Percentiles rank a stretch among this genome's conserved stretches.
phyloP scores from a whole-genome alignment of 2,888 invertebrate genomes.

The Aphidius colemani region DNA sequence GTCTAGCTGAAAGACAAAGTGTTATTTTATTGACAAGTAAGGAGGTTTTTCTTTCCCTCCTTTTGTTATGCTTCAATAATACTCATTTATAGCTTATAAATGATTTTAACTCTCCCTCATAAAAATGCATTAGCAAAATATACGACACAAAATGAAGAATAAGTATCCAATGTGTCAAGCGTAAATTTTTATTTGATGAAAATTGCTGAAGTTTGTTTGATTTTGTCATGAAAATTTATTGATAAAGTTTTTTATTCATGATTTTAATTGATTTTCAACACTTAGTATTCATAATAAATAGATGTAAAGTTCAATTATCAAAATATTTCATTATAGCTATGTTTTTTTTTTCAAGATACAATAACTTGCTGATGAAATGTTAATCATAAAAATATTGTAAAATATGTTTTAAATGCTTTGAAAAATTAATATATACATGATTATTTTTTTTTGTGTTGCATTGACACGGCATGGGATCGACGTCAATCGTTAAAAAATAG shows the following conservation, averaged over 20 bases:
- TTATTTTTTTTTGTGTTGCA: no score
- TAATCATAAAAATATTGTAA: no score
- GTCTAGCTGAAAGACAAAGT: conserved; percentile 51
- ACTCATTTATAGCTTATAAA: conserved; percentile 60
- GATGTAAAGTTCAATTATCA: no score
- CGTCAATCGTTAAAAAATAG: no score
- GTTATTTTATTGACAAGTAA: conserved; percentile 57
- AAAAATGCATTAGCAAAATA: conserved; percentile 55
- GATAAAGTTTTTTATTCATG: not conserved
- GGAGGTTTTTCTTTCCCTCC: conserved; percentile 7
- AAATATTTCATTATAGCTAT: no score
- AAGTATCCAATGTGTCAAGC: conserved; percentile 22
- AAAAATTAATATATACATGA: no score
- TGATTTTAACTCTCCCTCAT: conserved; percentile 56
- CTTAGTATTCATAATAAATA: no score
- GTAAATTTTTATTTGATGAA: conserved; percentile 20
- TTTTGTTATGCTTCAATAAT: conserved; percentile 47
- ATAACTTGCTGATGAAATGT: no score
- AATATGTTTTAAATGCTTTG: no score
- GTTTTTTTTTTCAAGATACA: no score
- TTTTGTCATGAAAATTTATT: not conserved
- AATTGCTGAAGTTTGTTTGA: conserved; percentile 19
- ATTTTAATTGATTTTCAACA: no score
- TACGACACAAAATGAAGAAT: conserved; percentile 17
- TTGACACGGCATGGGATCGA: no score